Conservation (phyloP, 23 tunicate genomes). For the Styela clava region DNA sequence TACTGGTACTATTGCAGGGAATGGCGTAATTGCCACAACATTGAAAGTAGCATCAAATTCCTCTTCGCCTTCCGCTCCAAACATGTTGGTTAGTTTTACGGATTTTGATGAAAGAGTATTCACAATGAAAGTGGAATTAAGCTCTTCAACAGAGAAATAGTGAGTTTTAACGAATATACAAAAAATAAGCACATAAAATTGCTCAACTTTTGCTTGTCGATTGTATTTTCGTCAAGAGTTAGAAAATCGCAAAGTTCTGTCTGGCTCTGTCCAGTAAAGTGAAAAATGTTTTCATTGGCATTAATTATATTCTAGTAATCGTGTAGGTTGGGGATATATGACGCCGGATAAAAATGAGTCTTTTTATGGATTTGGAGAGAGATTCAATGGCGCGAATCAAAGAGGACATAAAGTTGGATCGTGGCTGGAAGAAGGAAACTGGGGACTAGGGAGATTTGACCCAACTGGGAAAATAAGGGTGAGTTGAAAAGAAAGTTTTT, state of each 20-base stretch:
- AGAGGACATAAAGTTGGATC: constrained; percentile 25
- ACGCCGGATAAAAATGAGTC: constrained; percentile 14
- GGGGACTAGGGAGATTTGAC: constrained; percentile 18
- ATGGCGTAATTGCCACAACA: neutral
- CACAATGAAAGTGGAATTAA: neutral
- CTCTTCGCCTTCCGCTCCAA: neutral
- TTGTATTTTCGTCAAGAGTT: too few species aligned
- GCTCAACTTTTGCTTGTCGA: too few species aligned
- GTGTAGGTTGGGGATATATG: constrained; percentile 19
- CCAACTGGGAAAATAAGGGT: constrained; percentile 18
- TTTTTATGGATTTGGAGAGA: constrained; percentile 19
- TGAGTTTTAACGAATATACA: too few species aligned
- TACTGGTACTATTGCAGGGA: too few species aligned
- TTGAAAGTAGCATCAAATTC: neutral
- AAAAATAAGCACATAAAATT: too few species aligned
- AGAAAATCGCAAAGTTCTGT: too few species aligned
- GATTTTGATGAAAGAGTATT: constrained; percentile 14
- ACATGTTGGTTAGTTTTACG: neutral
- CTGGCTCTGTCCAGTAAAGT: neutral
- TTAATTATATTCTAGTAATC: constrained; percentile 3
- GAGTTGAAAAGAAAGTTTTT: too few species aligned
- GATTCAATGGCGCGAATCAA: constrained; percentile 12
- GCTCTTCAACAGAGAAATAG: neutral
- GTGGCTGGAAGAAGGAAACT: constrained; percentile 16
- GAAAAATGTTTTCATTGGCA: neutral